Evolutionary conservation across 2,797 vertebrate species (phyloP).

Genomic region (Psittacula echo): DNA sequence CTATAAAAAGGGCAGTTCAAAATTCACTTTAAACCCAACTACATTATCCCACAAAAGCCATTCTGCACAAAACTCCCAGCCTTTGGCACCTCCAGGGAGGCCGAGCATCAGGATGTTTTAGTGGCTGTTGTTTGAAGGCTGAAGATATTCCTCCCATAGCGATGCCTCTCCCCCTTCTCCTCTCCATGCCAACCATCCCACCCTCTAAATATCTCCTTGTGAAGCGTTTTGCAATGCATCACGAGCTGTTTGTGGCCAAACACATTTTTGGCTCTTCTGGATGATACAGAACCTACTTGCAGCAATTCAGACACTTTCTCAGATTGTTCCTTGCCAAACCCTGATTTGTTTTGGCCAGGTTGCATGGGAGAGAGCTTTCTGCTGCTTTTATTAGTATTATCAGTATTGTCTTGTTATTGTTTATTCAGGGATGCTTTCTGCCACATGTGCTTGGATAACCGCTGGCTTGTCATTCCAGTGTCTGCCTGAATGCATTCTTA

Average conservation of each 20-base stretch:
- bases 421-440: slow-evolving; percentile 22
- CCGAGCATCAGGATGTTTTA: not conserved
- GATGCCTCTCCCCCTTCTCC: not conserved
- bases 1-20: not conserved
- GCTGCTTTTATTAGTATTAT: not conserved
- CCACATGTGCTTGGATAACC: not conserved
- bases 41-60: not conserved
- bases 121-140: slow-evolving; percentile 49
- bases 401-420: not conserved
- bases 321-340: slow-evolving; percentile 32
- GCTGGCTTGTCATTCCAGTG: not conserved
- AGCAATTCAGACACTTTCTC: slow-evolving; percentile 41
- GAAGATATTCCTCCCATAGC: not conserved
- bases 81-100: not conserved
- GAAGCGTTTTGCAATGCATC: slow-evolving; percentile 51
- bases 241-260: slow-evolving; percentile 43
- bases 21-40: not conserved
- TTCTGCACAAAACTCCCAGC: not conserved
- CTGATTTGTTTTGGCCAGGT: not conserved
- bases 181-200: slow-evolving; percentile 30
- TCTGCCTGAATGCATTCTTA: not conserved
- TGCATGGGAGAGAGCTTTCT: not conserved
- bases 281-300: not conserved
- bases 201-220: slow-evolving; percentile 11
- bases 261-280: slow-evolving; percentile 60